These are phyloP conservation scores for Catostylus mosaicus DNA, from an alignment of 30 jellyfish, hydroid and myxozoan species.

Conservation along the genomic window DNA sequence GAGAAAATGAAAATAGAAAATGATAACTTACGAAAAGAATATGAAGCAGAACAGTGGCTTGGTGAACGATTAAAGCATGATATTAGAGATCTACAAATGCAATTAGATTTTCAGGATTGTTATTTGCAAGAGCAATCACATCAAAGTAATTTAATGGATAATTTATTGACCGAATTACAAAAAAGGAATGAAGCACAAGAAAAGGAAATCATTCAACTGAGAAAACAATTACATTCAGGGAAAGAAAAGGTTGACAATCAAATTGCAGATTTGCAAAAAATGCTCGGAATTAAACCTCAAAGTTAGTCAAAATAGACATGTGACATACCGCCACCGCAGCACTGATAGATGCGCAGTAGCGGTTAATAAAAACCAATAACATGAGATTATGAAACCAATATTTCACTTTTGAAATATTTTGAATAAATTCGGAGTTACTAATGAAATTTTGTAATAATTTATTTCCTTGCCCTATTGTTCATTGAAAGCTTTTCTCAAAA, in stretches of 20 bases:
- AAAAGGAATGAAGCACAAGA: slow-evolving; percentile 53
- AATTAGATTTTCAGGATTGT: slow-evolving; percentile 63
- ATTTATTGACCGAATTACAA: slow-evolving; percentile 43
- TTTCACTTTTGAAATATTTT: too few species aligned
- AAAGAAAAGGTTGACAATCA: slow-evolving; percentile 58
- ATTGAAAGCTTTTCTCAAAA: too few species aligned
- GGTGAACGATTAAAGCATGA: slow-evolving; percentile 61
- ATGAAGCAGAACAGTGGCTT: slow-evolving; percentile 57
- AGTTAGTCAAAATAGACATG: not conserved
- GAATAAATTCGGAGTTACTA: too few species aligned
- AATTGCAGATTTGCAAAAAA: slow-evolving; percentile 49
- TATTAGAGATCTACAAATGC: slow-evolving; percentile 54
- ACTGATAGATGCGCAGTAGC: not conserved
- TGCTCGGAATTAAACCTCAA: slow-evolving; percentile 29
- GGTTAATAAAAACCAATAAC: too few species aligned
- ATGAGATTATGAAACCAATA: too few species aligned
- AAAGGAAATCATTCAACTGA: slow-evolving; percentile 66
- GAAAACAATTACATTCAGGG: slow-evolving; percentile 43
- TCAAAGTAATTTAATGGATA: slow-evolving; percentile 46
- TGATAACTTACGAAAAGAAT: slow-evolving; percentile 14
- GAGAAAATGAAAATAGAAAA: not conserved
- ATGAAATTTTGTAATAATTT: too few species aligned
- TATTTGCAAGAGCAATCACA: slow-evolving; percentile 68
- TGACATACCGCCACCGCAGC: not conserved
- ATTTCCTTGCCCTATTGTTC: too few species aligned